These are phyloP conservation scores for Drosophila kurseongensis DNA, from an alignment of 1,140 invertebrate genomes.

Conservation along the genomic window DNA sequence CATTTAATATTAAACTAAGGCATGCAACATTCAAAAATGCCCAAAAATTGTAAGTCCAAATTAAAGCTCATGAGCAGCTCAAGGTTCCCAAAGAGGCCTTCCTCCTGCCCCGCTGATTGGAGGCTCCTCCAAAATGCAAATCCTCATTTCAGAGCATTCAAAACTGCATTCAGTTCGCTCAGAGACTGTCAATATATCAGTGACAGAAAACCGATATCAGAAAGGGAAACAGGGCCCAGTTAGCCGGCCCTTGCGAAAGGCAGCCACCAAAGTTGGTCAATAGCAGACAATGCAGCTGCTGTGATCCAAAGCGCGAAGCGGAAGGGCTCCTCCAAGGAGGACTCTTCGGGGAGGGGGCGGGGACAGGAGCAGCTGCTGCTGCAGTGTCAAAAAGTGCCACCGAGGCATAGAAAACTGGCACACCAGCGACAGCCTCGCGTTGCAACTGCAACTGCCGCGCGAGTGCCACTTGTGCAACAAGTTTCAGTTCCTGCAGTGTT, in stretches of 20 bases:
- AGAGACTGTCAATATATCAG: constrained; percentile 32
- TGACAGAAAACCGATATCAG: constrained; percentile 37
- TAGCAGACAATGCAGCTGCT: constrained; percentile 51
- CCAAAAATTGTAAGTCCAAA: too few species aligned
- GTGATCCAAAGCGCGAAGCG: constrained; percentile 39
- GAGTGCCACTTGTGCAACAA: constrained; percentile 71
- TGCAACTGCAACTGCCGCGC: constrained; percentile 49
- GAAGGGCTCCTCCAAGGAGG: constrained; percentile 36
- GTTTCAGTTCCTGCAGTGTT: constrained; percentile 68
- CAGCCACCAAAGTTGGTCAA: constrained; percentile 40
- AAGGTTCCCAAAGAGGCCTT: neutral
- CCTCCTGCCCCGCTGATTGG: neutral
- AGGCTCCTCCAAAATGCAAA: neutral
- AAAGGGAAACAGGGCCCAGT: constrained; percentile 29
- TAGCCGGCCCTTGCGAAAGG: constrained; percentile 8
- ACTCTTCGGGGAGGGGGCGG: neutral
- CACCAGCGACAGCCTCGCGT: constrained; percentile 44
- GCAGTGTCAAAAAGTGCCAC: constrained; percentile 54
- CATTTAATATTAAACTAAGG: too few species aligned
- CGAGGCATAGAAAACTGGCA: constrained; percentile 67
- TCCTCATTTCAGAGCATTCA: constrained; percentile 21
- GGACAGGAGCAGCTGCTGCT: constrained; percentile 16
- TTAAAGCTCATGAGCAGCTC: neutral
- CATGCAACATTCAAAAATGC: neutral
- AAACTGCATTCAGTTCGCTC: constrained; percentile 6